Evolutionary conservation across 2,113 vertebrate species (phyloP).

Genomic region (Pteropus alecto): DNA sequence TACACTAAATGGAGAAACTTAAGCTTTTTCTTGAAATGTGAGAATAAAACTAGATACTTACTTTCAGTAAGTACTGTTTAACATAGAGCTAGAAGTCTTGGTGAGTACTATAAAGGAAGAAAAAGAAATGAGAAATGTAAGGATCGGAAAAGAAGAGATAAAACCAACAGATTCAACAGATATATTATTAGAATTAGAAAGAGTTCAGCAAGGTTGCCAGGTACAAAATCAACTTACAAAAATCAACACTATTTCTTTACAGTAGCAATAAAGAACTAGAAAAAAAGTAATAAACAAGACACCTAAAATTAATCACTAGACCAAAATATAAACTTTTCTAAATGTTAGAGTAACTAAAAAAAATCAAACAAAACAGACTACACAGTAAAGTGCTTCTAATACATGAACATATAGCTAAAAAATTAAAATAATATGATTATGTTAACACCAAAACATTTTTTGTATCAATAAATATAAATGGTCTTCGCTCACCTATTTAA

Average conservation of each 20-base stretch:
- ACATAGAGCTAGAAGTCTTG: neutral
- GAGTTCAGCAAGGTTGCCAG: neutral
- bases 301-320: neutral
- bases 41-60: slow-evolving; percentile 36
- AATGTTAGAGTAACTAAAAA: neutral
- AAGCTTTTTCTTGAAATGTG: slow-evolving; percentile 24
- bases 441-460: slow-evolving; percentile 26
- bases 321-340: slow-evolving; percentile 18
- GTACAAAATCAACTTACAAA: slow-evolving; percentile 35
- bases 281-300: neutral
- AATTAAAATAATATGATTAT: slow-evolving; percentile 19
- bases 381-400: neutral
- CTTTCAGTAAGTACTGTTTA: slow-evolving; percentile 5
- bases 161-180: slow-evolving; percentile 5
- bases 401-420: neutral
- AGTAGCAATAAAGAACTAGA: slow-evolving; percentile 6
- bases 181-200: neutral
- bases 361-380: neutral
- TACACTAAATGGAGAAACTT: slow-evolving; percentile 16
- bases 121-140: slow-evolving; percentile 17
- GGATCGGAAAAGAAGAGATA: neutral
- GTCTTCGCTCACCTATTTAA: neutral
- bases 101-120: neutral
- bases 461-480: slow-evolving; percentile 14
- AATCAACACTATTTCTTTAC: slow-evolving; percentile 27